phyloP scores from a whole-genome alignment of 1,140 invertebrate species.

The Heliothis virescens region DNA sequence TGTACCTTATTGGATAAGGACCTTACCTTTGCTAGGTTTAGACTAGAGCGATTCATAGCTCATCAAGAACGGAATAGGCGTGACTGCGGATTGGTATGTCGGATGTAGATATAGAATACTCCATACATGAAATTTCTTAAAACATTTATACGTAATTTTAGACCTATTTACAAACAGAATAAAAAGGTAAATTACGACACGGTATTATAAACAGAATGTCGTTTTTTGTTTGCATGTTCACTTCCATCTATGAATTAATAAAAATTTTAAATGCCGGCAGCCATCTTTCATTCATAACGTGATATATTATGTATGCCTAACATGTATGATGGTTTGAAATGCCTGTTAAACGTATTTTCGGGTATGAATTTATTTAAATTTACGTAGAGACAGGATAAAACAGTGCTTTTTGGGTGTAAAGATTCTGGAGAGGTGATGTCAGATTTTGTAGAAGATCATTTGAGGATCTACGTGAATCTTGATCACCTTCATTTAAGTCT shows the following conservation, averaged over 20 bases:
- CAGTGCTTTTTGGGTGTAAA: too few relatives aligned
- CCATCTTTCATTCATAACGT: slow-evolving; percentile 28
- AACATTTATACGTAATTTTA: neutral
- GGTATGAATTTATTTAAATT: too few relatives aligned
- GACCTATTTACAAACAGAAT: slow-evolving; percentile 15
- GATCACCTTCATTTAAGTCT: too few relatives aligned
- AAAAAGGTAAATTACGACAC: neutral
- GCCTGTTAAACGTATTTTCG: neutral
- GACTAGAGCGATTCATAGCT: too few relatives aligned
- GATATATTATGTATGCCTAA: slow-evolving; percentile 1
- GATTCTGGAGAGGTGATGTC: too few relatives aligned
- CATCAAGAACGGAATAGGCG: too few relatives aligned
- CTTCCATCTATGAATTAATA: slow-evolving; percentile 17
- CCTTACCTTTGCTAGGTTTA: too few relatives aligned
- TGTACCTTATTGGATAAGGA: too few relatives aligned
- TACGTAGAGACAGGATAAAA: too few relatives aligned
- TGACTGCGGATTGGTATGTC: too few relatives aligned
- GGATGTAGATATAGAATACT: neutral
- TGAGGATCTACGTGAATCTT: too few relatives aligned
- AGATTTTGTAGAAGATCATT: too few relatives aligned
- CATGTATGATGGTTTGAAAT: neutral
- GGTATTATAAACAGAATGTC: slow-evolving; percentile 1
- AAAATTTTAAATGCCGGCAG: slow-evolving; percentile 14
- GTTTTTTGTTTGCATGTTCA: slow-evolving; percentile 1
- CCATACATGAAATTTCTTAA: neutral